Percentiles rank a stretch among this genome's conserved stretches.
Conservation (phyloP, 2,888 invertebrate species). For the Hirtodrosophila histrioides region DNA sequence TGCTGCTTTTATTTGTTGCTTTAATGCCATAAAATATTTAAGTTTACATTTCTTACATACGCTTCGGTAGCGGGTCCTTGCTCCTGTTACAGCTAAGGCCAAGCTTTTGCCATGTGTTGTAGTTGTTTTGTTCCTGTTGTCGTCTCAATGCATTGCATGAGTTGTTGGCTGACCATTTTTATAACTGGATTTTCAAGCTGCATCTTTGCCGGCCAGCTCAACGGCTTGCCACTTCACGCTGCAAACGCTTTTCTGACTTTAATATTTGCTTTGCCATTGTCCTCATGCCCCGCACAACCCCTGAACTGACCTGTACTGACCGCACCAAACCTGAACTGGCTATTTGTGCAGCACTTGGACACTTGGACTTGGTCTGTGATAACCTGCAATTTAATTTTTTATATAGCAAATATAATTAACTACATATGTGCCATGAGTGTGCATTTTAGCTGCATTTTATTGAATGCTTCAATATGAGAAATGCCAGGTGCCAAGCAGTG, state of each 20-base stretch:
- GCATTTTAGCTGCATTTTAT: conserved; percentile 58
- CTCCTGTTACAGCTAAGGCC: conserved; percentile 22
- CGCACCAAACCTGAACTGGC: conserved; percentile 3
- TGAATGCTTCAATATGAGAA: conserved; percentile 53
- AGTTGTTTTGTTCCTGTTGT: conserved; percentile 21
- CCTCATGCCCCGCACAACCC: conserved; percentile 27
- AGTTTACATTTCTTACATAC: conserved; percentile 72
- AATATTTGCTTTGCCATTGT: conserved; percentile 71
- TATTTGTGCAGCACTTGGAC: conserved; percentile 74
- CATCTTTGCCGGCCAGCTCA: conserved; percentile 56
- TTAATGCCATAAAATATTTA: conserved; percentile 80
- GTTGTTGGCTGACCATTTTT: conserved; percentile 67
- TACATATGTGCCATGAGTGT: conserved; percentile 30
- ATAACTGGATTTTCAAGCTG: conserved; percentile 72
- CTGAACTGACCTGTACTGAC: conserved; percentile 50
- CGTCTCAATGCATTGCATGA: conserved; percentile 58
- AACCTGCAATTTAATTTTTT: conserved; percentile 67
- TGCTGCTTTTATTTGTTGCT: conserved; percentile 58
- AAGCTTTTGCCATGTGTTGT: conserved; percentile 35
- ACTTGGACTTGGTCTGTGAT: conserved; percentile 56
- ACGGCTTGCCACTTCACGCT: conserved; percentile 56
- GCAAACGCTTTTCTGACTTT: conserved; percentile 41
- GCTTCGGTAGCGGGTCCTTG: conserved; percentile 31
- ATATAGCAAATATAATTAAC: conserved; percentile 74
- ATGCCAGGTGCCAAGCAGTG: conserved; percentile 42